Evolutionary conservation across 2,888 invertebrate species (phyloP), one percentile per base, ranked within the genome.

Genomic region (Sesia bembeciformis): DNA sequence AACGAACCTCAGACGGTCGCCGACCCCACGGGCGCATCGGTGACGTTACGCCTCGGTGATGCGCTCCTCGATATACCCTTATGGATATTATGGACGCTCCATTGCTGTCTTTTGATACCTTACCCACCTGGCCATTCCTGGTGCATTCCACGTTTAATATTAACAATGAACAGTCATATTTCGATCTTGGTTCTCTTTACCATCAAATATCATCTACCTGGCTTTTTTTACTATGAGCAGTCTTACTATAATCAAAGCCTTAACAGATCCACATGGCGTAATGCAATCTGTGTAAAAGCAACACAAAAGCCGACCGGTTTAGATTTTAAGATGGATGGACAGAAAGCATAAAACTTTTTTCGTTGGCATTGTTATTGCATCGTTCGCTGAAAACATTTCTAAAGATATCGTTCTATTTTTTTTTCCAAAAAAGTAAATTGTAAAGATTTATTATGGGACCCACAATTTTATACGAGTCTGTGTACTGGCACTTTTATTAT

Each of bases 21-120:
- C 81, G 87, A 88, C 87, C 88, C 82, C 84, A 74, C 78, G 82
- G 82, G 83, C 84, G 86, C 88, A 85, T 88, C 87, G 86, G 83
- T 88, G 88, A 89, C 88, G 88, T 86, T 86, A 79, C 87, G 87
- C 87, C 87, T 72, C 77, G 84, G 73, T 84, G 88, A 84, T 85
- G 84, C 87, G 86, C 86, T 81, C 81, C 76, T 80, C 80, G 23
- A 40, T 52, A 50, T 46, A 52, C 40, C 53, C 50, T 53, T 72
- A 79, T 78, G 74, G 77, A 74, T 78, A 76, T 78, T 77, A 76
- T 65, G 72, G 64, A 62, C 65, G 64, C 60, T 68, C 73, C 71
- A 64, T 74, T 72, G 77, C 68, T 39, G n/a, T 39, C 39, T 39
- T 51, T n/a, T 51, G 5, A 39, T 40, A 40, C 4, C 8, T 49